A percentile compares a stretch with the other conserved stretches of the same genome.
phyloP scores from a whole-genome alignment of 2,888 invertebrate species.

The Agonopterix subpropinquella region DNA sequence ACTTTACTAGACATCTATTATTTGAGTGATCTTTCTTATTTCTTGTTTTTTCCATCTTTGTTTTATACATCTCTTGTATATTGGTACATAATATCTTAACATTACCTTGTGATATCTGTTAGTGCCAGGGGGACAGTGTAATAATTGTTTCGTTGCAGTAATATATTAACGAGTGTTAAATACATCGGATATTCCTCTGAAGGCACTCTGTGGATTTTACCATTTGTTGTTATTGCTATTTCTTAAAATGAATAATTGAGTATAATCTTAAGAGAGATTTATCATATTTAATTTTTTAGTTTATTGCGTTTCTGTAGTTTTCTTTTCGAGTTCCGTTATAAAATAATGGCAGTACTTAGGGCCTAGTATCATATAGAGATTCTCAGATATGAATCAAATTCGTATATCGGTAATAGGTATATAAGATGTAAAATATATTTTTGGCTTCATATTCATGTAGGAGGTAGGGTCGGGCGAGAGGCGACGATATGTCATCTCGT shows the following conservation, averaged over 20 bases:
- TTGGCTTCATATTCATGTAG: constrained; percentile 52
- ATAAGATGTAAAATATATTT: constrained; percentile 57
- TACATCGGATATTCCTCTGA: constrained; percentile 8
- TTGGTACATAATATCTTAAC: constrained; percentile 13
- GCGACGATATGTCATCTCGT: constrained; percentile 32
- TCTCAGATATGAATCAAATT: constrained; percentile 34
- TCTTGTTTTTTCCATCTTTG: constrained; percentile 12
- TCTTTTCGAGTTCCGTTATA: constrained; percentile 39
- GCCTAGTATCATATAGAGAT: constrained; percentile 44
- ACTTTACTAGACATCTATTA: no score
- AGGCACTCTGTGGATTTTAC: constrained; percentile 23
- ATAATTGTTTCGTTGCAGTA: constrained; percentile 26
- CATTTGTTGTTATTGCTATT: constrained; percentile 34
- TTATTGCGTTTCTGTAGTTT: constrained; percentile 23
- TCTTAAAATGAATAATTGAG: constrained; percentile 19
- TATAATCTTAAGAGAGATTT: constrained; percentile 25
- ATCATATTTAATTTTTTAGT: constrained; percentile 29
- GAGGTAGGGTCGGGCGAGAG: not conserved
- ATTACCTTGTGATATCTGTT: constrained; percentile 38
- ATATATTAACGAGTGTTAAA: constrained; percentile 11
- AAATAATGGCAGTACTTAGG: constrained; percentile 57
- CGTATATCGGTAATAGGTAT: constrained; percentile 26
- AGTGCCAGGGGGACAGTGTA: constrained; percentile 27
- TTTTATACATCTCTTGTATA: constrained; percentile 13
- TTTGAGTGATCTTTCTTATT: constrained; percentile 16